These are phyloP conservation scores for Heliconius hermathena DNA, from an alignment of 1,140 invertebrate genomes.

Conservation along the genomic window DNA sequence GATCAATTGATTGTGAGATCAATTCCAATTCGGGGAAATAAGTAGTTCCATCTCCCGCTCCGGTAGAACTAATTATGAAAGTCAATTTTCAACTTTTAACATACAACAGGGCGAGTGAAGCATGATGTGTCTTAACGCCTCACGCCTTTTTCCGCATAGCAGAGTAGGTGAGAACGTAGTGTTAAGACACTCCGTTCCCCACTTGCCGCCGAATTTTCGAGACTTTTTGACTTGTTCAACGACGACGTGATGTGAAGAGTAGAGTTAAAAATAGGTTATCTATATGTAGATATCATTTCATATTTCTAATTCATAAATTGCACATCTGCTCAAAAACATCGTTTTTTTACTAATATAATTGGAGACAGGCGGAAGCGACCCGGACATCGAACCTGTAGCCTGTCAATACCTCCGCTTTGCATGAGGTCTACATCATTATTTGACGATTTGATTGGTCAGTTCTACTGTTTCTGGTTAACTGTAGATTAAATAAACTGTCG, in stretches of 20 bases:
- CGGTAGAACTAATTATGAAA: too few relatives aligned
- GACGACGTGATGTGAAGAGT: too few relatives aligned
- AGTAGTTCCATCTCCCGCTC: too few relatives aligned
- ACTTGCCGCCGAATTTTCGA: not conserved
- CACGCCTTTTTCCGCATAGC: not conserved
- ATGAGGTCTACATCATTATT: slow-evolving; percentile 74
- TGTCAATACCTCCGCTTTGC: slow-evolving; percentile 68
- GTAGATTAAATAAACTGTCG: not conserved
- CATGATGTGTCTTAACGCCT: too few relatives aligned
- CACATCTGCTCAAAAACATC: not conserved
- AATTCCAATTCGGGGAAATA: too few relatives aligned
- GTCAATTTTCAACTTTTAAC: too few relatives aligned
- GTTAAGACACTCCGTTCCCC: not conserved
- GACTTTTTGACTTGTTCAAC: too few relatives aligned
- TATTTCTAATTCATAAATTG: slow-evolving; percentile 5
- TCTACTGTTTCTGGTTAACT: not conserved
- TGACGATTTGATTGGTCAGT: slow-evolving; percentile 24
- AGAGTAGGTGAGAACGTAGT: not conserved
- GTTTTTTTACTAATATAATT: slow-evolving; percentile 31
- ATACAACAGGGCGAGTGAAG: too few relatives aligned
- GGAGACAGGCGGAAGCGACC: slow-evolving; percentile 49
- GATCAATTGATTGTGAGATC: too few relatives aligned
- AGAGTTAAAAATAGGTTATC: too few relatives aligned
- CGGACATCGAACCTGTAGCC: slow-evolving; percentile 68
- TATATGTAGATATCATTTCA: not conserved